These are phyloP conservation scores for Cepaea hortensis DNA, from an alignment of 2,888 invertebrate species.

Conservation along the genomic window DNA sequence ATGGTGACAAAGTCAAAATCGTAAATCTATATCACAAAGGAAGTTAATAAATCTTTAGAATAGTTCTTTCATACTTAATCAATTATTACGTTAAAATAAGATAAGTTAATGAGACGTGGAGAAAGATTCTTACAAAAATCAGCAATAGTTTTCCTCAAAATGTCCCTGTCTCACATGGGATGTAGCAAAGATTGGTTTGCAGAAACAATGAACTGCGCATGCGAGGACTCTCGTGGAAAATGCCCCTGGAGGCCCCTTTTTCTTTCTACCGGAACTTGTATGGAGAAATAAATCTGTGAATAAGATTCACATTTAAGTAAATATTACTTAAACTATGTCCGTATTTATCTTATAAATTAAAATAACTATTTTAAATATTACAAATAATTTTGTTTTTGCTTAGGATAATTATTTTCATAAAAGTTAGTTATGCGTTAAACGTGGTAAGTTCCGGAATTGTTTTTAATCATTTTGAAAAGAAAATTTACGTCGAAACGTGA, in stretches of 20 bases:
- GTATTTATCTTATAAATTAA: too few species aligned
- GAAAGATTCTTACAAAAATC: conserved; percentile 38
- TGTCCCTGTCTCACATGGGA: conserved; percentile 60
- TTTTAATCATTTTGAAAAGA: too few species aligned
- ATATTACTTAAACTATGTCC: too few species aligned
- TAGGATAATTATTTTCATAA: too few species aligned
- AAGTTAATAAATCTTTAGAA: background rate
- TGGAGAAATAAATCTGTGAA: background rate
- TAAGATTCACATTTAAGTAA: background rate
- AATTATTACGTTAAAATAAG: background rate
- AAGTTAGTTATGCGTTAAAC: too few species aligned
- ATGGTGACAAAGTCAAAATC: background rate
- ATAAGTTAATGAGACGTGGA: background rate
- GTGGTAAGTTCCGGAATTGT: too few species aligned
- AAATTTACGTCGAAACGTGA: too few species aligned
- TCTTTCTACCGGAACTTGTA: conserved; percentile 24
- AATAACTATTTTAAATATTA: too few species aligned
- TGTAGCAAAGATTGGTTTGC: conserved; percentile 61
- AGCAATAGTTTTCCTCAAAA: conserved; percentile 26
- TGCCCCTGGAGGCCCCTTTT: conserved; percentile 54
- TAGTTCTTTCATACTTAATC: background rate
- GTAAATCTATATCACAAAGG: background rate
- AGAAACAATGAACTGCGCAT: conserved; percentile 53
- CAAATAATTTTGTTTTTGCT: too few species aligned
- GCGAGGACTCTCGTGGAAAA: conserved; percentile 55